A percentile compares a stretch with the other conserved stretches of the same genome.
Conservation (phyloP, 2,797 vertebrate species). For the Molossus alvarezi region DNA sequence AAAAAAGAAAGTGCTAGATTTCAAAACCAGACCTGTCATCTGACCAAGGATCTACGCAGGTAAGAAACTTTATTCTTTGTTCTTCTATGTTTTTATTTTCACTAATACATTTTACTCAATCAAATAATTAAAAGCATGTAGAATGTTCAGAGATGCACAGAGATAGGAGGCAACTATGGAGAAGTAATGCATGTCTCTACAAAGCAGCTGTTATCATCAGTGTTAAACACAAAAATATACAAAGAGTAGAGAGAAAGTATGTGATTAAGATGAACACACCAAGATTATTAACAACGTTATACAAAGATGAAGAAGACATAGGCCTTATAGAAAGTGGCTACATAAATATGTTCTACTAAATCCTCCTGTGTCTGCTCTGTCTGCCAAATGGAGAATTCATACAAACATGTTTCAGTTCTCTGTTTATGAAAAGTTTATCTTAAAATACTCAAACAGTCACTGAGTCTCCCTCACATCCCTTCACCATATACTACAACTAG, state of each 20-base stretch:
- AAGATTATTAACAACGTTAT: constrained; percentile 57
- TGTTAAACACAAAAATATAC: constrained; percentile 59
- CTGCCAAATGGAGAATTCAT: constrained; percentile 50
- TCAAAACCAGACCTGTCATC: constrained; percentile 57
- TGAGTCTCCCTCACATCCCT: background rate
- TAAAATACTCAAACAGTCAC: constrained; percentile 24
- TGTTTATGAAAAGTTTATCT: constrained; percentile 56
- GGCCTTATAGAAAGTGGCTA: background rate
- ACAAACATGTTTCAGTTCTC: constrained; percentile 37
- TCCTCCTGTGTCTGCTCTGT: background rate
- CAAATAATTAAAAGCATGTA: constrained; percentile 53
- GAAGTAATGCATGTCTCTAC: constrained; percentile 59
- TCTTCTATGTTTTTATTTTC: constrained; percentile 56
- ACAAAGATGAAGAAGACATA: constrained; percentile 11
- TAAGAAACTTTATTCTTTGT: constrained; percentile 38
- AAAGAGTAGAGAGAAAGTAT: constrained; percentile 1
- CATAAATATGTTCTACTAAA: constrained; percentile 45
- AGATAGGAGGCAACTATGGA: background rate
- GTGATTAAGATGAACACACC: constrained; percentile 54
- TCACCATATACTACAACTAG: background rate
- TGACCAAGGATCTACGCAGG: constrained; percentile 10
- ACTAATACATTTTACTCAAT: constrained; percentile 56
- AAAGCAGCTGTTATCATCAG: constrained; percentile 16
- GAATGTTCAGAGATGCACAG: constrained; percentile 47
- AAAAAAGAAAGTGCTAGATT: constrained; percentile 39